Percentiles rank a stretch among this genome's conserved stretches.
Evolutionary conservation across 2,888 invertebrate genomes (phyloP).

Genomic region (Ennomos erosarius): DNA sequence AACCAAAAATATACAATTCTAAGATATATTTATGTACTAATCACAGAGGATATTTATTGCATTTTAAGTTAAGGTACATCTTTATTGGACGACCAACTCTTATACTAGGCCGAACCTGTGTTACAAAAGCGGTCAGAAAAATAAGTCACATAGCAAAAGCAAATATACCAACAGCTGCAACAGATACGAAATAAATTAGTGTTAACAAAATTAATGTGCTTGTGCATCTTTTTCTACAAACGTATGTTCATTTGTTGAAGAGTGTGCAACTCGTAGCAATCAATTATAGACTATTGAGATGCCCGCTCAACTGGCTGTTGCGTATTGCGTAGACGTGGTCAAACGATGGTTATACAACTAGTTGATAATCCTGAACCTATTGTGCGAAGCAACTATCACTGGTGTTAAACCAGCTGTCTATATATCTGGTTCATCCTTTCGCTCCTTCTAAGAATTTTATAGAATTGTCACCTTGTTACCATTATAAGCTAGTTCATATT

Average conservation of each 20-base stretch:
- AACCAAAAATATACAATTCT: no score
- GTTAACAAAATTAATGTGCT: constrained; percentile 18
- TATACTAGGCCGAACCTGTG: no score
- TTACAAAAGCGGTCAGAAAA: no score
- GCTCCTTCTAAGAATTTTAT: constrained; percentile 6
- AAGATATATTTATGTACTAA: no score
- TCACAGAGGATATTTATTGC: no score
- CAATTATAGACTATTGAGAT: constrained; percentile 23
- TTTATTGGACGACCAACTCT: no score
- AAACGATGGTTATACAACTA: constrained; percentile 19
- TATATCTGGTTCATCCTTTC: constrained; percentile 17
- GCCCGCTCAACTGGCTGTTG: constrained; percentile 21
- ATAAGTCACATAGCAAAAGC: neutral
- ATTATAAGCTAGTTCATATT: neutral
- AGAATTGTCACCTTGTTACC: constrained; percentile 3
- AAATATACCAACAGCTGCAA: constrained; percentile 1
- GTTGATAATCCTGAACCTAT: constrained; percentile 18
- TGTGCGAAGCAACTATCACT: constrained; percentile 27
- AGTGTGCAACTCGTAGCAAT: constrained; percentile 7
- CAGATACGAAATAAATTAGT: constrained; percentile 5
- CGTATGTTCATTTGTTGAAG: neutral
- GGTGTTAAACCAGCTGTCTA: constrained; percentile 2
- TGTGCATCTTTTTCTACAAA: constrained; percentile 22
- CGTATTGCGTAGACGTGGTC: constrained; percentile 26
- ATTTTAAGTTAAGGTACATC: no score